Evolutionary conservation across 2,113 vertebrate genomes (phyloP).

Genomic region (Siniperca knerii): DNA sequence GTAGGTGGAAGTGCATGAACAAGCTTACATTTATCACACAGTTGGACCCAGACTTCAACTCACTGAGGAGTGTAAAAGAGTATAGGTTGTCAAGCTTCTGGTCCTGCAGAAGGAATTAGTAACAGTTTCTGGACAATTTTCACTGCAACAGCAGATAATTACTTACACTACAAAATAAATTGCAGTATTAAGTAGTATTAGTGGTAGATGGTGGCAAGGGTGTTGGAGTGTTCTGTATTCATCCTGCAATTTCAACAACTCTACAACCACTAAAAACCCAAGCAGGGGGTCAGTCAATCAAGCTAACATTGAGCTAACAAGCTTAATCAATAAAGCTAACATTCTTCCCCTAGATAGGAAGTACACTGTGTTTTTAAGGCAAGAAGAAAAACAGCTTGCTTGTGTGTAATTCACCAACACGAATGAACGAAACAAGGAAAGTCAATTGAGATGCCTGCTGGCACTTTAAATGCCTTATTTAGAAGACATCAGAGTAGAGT

Average conservation of each 20-base stretch:
- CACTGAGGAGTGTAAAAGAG: not conserved
- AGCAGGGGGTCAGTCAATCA: slow-evolving; percentile 28
- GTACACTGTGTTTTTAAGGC: slow-evolving; percentile 1
- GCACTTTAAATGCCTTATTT: slow-evolving; percentile 1
- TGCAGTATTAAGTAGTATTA: slow-evolving; percentile 43
- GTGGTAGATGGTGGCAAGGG: not conserved
- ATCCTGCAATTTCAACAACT: slow-evolving; percentile 10
- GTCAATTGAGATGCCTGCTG: not conserved
- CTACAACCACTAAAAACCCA: slow-evolving; percentile 3
- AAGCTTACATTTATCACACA: not conserved
- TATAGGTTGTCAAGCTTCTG: slow-evolving; percentile 19
- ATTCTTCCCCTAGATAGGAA: slow-evolving; percentile 11
- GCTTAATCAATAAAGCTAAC: slow-evolving; percentile 18
- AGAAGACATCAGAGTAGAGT: not conserved
- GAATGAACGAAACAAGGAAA: not conserved
- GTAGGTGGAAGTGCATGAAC: not conserved
- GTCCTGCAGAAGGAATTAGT: slow-evolving; percentile 27
- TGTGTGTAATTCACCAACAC: not conserved
- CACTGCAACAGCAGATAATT: slow-evolving; percentile 29
- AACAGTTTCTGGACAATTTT: slow-evolving; percentile 18
- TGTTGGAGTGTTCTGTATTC: slow-evolving; percentile 17
- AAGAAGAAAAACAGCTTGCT: not conserved
- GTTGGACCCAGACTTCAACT: slow-evolving; percentile 9
- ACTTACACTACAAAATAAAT: slow-evolving; percentile 31
- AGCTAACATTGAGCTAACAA: not conserved